These are phyloP conservation scores for Ptyas mucosa DNA, from an alignment of 2,113 vertebrate species.

Conservation along the genomic window DNA sequence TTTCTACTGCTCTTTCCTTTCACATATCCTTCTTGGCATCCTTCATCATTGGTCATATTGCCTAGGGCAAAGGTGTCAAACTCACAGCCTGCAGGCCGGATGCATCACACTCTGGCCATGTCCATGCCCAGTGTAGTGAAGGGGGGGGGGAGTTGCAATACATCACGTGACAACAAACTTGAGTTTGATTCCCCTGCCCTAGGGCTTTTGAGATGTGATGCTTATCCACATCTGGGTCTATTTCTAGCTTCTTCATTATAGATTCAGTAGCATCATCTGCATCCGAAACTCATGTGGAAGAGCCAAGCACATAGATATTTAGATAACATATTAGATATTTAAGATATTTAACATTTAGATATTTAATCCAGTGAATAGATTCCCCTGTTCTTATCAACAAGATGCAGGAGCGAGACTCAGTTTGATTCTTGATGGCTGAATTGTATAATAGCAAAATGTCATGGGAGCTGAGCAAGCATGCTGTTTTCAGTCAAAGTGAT, in stretches of 20 bases:
- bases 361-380: background rate
- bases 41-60: background rate
- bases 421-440: background rate
- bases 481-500: slow-evolving; percentile 44
- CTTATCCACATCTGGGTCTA: background rate
- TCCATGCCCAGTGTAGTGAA: too few relatives aligned
- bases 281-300: background rate
- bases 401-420: slow-evolving; percentile 5
- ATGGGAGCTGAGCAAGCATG: background rate
- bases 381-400: background rate
- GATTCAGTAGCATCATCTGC: background rate
- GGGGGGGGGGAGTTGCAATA: too few relatives aligned
- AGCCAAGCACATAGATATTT: background rate
- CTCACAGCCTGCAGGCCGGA: too few relatives aligned
- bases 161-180: rapidly evolving
- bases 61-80: too few relatives aligned
- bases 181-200: background rate
- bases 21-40: background rate
- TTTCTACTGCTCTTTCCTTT: background rate
- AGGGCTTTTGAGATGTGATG: background rate
- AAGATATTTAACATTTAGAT: too few relatives aligned
- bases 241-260: background rate
- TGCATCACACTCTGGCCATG: too few relatives aligned
- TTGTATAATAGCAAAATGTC: slow-evolving; percentile 4
- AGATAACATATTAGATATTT: background rate